Evolutionary conservation across 1,140 invertebrate species (phyloP).

Genomic region (Lamellibrachia luymesi): DNA sequence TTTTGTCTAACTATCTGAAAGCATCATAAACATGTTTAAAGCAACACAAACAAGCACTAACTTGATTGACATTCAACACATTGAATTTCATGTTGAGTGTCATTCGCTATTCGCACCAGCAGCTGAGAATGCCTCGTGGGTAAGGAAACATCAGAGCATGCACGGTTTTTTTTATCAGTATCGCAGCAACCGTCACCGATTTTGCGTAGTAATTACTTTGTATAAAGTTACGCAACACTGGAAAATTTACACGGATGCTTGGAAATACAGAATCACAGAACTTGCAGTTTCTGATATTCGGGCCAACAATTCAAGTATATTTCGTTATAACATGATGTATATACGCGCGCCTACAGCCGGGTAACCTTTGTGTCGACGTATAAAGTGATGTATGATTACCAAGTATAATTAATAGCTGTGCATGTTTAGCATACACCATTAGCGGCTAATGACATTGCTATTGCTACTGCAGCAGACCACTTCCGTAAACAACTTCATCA

Average conservation of each 20-base stretch:
- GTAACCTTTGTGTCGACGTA: too few species aligned
- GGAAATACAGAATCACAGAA: too few species aligned
- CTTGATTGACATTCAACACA: neutral
- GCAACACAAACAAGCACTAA: neutral
- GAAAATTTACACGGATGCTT: too few species aligned
- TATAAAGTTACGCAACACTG: too few species aligned
- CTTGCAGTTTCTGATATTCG: too few species aligned
- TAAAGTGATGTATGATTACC: too few species aligned
- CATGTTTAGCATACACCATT: neutral
- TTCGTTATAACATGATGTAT: too few species aligned
- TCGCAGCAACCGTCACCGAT: neutral
- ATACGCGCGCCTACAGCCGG: too few species aligned
- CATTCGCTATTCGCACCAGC: neutral
- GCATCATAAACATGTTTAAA: neutral
- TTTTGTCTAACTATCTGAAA: neutral
- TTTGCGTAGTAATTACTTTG: too few species aligned
- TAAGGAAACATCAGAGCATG: neutral
- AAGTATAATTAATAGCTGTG: too few species aligned
- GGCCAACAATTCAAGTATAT: too few species aligned
- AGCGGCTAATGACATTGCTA: neutral
- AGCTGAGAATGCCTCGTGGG: neutral
- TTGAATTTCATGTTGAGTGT: neutral
- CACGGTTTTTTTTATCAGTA: neutral
- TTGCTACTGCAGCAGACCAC: neutral
- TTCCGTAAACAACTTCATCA: neutral